Evolutionary conservation across 2,113 vertebrate genomes (phyloP).

Genomic region (Hippotragus niger): DNA sequence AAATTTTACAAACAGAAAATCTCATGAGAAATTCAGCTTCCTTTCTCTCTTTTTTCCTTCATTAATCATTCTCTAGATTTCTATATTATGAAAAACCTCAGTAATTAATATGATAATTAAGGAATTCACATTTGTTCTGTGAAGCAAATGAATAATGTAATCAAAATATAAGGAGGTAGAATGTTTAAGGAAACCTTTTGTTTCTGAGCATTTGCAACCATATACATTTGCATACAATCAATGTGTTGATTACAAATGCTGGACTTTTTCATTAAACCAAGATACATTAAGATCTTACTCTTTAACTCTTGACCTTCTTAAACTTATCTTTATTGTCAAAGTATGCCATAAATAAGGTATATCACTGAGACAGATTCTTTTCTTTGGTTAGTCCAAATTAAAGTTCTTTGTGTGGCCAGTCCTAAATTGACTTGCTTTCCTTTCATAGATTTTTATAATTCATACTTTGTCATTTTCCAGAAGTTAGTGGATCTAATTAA

Average conservation of each 20-base stretch:
- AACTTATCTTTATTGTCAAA: constrained; percentile 41
- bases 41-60: neutral
- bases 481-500: constrained; percentile 45
- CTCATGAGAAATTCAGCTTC: neutral
- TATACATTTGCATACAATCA: constrained; percentile 57
- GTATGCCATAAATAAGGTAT: constrained; percentile 14
- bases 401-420: neutral
- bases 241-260: constrained; percentile 54
- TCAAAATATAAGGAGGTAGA: constrained; percentile 47
- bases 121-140: constrained; percentile 47
- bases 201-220: constrained; percentile 25
- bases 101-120: constrained; percentile 61
- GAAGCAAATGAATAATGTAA: constrained; percentile 55
- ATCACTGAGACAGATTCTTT: constrained; percentile 1
- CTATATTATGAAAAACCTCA: neutral
- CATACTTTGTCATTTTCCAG: constrained; percentile 32
- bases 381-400: constrained; percentile 31
- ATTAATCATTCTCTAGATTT: constrained; percentile 37
- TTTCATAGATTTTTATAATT: constrained; percentile 44
- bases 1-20: neutral
- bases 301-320: neutral
- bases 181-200: constrained; percentile 31
- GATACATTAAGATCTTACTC: neutral
- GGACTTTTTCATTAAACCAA: constrained; percentile 36
- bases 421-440: neutral